Percentiles rank a stretch among this genome's conserved stretches.
These are phyloP conservation scores for Drosophila cracens DNA, from an alignment of 2,888 invertebrate species.

Conservation along the genomic window DNA sequence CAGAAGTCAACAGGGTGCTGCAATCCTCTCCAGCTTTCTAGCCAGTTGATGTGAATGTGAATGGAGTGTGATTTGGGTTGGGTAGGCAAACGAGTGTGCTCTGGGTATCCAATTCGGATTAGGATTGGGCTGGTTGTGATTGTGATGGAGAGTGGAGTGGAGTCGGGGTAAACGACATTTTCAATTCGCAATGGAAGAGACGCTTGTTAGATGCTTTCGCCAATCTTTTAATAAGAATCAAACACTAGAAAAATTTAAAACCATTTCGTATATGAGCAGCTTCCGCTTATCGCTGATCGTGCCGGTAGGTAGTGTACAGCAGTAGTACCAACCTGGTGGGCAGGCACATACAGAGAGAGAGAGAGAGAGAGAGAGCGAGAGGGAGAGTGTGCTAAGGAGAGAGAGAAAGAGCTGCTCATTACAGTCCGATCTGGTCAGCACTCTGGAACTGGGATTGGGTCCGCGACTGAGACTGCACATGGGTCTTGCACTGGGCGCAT, in stretches of 20 bases:
- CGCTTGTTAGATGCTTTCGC: slow-evolving; percentile 76
- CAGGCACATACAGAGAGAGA: slow-evolving; percentile 21
- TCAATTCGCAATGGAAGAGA: slow-evolving; percentile 64
- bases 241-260: slow-evolving; percentile 81
- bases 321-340: slow-evolving; percentile 26
- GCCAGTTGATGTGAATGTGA: slow-evolving; percentile 52
- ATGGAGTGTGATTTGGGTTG: slow-evolving; percentile 60
- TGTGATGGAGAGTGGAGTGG: not conserved
- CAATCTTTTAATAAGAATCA: slow-evolving; percentile 82
- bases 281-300: slow-evolving; percentile 77
- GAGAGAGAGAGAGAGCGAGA: not conserved
- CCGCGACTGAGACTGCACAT: slow-evolving; percentile 15
- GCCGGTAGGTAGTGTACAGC: slow-evolving; percentile 66
- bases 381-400: not conserved
- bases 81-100: slow-evolving; percentile 39
- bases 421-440: slow-evolving; percentile 55
- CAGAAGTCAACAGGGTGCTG: slow-evolving; percentile 41
- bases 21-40: slow-evolving; percentile 26
- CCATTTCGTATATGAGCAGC: slow-evolving; percentile 79
- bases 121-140: not conserved
- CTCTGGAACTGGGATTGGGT: slow-evolving; percentile 10
- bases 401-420: slow-evolving; percentile 55
- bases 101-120: slow-evolving; percentile 34
- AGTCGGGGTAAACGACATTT: slow-evolving; percentile 57
- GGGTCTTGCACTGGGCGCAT: slow-evolving; percentile 42